Evolutionary conservation across 23 tunicate species (phyloP).

Genomic region (Aplidium turbinatum): DNA sequence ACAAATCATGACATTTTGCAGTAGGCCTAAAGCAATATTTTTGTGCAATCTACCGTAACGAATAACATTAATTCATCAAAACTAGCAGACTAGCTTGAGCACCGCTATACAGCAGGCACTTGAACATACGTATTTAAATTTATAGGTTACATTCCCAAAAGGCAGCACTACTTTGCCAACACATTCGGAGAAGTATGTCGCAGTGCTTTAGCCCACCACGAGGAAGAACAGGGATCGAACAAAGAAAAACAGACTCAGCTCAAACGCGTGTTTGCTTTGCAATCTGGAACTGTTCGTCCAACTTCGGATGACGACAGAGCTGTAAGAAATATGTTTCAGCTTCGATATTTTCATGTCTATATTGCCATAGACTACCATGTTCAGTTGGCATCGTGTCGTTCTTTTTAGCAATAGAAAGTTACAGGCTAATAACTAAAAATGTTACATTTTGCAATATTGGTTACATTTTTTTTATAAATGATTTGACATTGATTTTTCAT

Average conservation of each 20-base stretch:
- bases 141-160: conserved; percentile 85
- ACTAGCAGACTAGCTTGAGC: too few species aligned
- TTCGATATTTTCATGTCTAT: not conserved
- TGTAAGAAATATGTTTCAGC: conserved; percentile 17
- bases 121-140: too few species aligned
- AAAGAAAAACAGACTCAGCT: conserved; percentile 37
- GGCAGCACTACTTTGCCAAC: conserved; percentile 83
- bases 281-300: conserved; percentile 55
- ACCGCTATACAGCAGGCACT: too few species aligned
- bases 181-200: conserved; percentile 84
- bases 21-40: too few species aligned
- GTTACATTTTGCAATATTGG: not conserved
- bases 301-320: conserved; percentile 62
- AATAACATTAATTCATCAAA: too few species aligned
- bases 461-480: too few species aligned
- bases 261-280: conserved; percentile 50
- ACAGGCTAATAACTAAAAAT: not conserved
- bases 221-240: conserved; percentile 56
- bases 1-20: too few species aligned
- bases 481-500: not conserved
- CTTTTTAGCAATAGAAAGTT: not conserved
- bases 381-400: not conserved
- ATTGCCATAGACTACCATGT: too few species aligned
- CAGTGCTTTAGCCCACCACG: conserved; percentile 73
- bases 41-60: too few species aligned